These are phyloP conservation scores for Prosapia bicincta DNA, from an alignment of 2,888 invertebrate genomes.

Conservation along the genomic window DNA sequence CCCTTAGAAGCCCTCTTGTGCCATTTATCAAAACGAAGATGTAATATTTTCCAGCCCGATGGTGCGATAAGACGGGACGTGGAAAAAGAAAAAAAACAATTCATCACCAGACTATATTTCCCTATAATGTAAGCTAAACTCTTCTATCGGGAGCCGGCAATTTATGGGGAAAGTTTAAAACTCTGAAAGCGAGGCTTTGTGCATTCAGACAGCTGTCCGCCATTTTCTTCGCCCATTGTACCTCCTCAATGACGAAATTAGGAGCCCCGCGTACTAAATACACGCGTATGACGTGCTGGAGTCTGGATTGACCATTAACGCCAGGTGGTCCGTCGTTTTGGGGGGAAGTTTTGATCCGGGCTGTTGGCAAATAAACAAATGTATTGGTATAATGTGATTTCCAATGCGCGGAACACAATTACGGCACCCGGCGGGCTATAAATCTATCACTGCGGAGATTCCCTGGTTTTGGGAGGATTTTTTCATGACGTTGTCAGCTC, in stretches of 20 bases:
- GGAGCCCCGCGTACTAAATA: not conserved
- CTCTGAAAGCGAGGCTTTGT: not conserved
- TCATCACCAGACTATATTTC: not conserved
- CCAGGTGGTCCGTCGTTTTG: not conserved
- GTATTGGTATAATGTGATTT: not conserved
- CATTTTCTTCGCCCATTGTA: not conserved
- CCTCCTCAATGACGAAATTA: not conserved
- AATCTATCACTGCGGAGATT: not conserved
- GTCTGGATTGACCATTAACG: not conserved
- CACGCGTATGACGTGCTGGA: not conserved
- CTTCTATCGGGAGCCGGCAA: not conserved
- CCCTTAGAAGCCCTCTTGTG: not conserved
- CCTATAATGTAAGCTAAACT: not conserved
- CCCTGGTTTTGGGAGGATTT: not conserved
- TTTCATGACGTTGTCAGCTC: no score
- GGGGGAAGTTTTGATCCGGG: not conserved
- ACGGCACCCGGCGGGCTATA: not conserved
- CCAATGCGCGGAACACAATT: not conserved
- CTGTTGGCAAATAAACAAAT: not conserved
- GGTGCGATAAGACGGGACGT: not conserved
- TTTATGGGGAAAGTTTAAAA: not conserved
- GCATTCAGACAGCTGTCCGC: not conserved
- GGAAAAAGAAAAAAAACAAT: not conserved
- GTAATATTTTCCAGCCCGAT: not conserved
- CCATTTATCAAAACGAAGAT: not conserved